Percentiles rank a stretch among this genome's conserved stretches.
phyloP scores from a whole-genome alignment of 2,888 invertebrate species.

The Diaperis boleti region DNA sequence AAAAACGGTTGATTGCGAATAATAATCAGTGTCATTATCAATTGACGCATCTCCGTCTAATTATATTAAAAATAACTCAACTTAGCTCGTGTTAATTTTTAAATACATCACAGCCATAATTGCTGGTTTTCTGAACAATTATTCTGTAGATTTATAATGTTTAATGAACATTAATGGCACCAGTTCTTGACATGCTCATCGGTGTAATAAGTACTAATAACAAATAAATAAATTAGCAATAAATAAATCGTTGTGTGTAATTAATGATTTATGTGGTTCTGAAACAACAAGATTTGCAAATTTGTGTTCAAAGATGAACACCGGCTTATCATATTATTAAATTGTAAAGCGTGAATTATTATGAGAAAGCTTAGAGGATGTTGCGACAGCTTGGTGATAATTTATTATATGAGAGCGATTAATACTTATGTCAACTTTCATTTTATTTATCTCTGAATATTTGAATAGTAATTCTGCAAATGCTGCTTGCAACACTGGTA shows the following conservation, averaged over 20 bases:
- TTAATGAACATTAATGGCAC: neutral
- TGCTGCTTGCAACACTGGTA: no score
- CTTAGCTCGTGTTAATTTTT: neutral
- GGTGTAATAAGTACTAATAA: neutral
- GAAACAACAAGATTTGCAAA: neutral
- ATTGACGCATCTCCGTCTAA: neutral
- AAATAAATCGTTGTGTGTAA: neutral
- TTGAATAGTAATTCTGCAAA: slow-evolving; percentile 8
- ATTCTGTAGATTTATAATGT: neutral
- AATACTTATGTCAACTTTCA: slow-evolving; percentile 26
- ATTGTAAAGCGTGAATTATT: slow-evolving; percentile 13
- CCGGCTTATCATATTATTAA: slow-evolving; percentile 8
- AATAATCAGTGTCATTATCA: neutral
- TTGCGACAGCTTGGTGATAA: slow-evolving; percentile 13
- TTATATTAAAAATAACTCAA: neutral
- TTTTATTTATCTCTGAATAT: slow-evolving; percentile 25
- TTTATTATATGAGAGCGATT: slow-evolving; percentile 18
- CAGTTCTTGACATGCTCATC: neutral
- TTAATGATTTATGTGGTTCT: neutral
- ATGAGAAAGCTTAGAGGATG: neutral
- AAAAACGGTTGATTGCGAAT: neutral
- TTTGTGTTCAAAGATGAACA: neutral
- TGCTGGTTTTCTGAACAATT: neutral
- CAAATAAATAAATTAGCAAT: neutral
- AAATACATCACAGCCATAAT: neutral